phyloP scores from a whole-genome alignment of 2,797 vertebrate species.

The Picus viridis region DNA sequence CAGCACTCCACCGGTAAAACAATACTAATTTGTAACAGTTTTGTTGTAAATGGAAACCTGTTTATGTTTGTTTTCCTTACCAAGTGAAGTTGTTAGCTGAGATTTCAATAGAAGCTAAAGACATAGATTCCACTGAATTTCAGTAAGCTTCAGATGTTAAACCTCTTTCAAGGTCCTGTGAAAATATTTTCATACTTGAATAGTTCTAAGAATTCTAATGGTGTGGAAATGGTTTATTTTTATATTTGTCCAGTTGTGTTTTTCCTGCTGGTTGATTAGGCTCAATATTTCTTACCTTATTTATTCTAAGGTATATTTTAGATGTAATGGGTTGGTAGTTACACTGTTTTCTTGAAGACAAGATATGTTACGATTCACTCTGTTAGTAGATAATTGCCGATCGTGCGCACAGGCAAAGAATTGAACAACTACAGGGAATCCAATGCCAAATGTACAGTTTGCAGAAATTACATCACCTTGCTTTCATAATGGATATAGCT shows the following conservation, averaged over 20 bases:
- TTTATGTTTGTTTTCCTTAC: neutral
- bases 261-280: neutral
- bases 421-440: neutral
- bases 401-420: neutral
- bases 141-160: neutral
- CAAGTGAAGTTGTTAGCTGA: neutral
- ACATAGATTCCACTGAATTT: neutral
- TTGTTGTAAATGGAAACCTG: neutral
- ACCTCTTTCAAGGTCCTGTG: neutral
- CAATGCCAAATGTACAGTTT: neutral
- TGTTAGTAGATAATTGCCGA: neutral
- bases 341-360: neutral
- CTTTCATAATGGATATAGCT: neutral
- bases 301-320: neutral
- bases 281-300: neutral
- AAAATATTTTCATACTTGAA: neutral
- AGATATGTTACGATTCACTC: neutral
- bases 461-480: neutral
- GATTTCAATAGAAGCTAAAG: neutral
- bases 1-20: constrained; percentile 88
- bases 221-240: neutral
- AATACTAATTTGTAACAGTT: neutral
- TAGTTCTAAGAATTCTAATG: neutral
- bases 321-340: neutral
- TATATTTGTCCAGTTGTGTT: neutral